Base-by-base conservation (phyloP, 2,888 invertebrate genomes). In the Microctonus hyperodae region DNA sequence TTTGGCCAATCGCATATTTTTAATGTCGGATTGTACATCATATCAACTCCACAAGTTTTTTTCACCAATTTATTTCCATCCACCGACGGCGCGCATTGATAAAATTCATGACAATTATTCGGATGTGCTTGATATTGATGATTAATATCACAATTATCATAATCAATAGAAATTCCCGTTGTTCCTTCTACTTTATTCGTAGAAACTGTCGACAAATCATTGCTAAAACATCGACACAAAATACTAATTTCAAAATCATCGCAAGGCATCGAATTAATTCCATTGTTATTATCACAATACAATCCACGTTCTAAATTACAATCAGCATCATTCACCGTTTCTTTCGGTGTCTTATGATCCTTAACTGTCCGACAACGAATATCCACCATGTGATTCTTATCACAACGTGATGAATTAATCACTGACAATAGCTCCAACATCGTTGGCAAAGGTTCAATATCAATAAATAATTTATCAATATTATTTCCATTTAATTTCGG, bases 161-260 rank as follows among this genome's bases (percentile, higher is more conserved):
- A 40, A 37, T 11, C 10, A 2, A n/a, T 31, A 10, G 57, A 7
- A 0, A 64, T 64, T 20, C 56, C 20, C 35, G 53, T 63, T 23
- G 57, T 53, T 3, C 61, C 53, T 2, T 60, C 9, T 9, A 10
- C 16, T n/a, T 51, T 22, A 1, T 64, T 64, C 2, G 65, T 66
- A 13, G 37, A 23, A 62, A 44, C 16, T 13, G 63, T n/a, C 7
- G 63, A 51, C 7, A 50, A 11, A 10, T 56, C 23, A 28, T 56
- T 56, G n/a, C n/a, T n/a, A 33, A 33, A 84, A 79, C 92, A 92
- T 64, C 86, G 82, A 78, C 95, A 95, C 48, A 88, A 86, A 1
- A 94, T 91, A 33, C 92, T 87, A 58, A 95, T 90, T 84, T 96
- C 95, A 79, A 95, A 95, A 85, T 96, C 95, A 1, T 90, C 88